Evolutionary conservation across 2,113 vertebrate genomes (phyloP), one percentile per base, ranked within the genome.

Genomic region (Gila orcuttii): DNA sequence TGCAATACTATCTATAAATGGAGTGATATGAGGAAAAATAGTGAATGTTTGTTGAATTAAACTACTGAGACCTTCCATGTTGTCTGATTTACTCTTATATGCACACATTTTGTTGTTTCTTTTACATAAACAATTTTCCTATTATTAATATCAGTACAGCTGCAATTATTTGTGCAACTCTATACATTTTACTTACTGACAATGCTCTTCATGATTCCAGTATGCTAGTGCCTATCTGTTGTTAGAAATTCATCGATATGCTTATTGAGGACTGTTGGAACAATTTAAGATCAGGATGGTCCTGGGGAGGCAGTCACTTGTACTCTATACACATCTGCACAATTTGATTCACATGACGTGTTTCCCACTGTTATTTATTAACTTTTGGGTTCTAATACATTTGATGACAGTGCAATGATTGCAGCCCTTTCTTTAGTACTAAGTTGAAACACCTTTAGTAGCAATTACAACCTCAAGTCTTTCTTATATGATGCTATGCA

Each of bases 31-130:
- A 50, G 60, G 42, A 59, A 66, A 82, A 69, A 50, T 28, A 82
- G 25, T 82, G 45, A 66, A 25, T 50, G 15, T 50, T 69, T 64
- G 71, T 82, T 68, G 21, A 69, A 82, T 23, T 50, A 64, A 68
- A 68, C 66, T 66, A 64, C 42, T 33, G 60, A 68, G 47, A 66
- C 17, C 19, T 45, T 68, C 25, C 23, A 21, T 69, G 13, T 68
- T 79, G 42, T 50, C 62, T 82, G 42, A 25, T 79, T 79, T 79
- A 6, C 15, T 31, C 11, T 57, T 79, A 25, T 13, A 57, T 57
- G 55, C 52, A 21, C 59, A 28, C 42, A 4, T 7, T 10, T 9
- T 21, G 23, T 33, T 39, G 11, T 23, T 42, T 6, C 45, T 2
- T 25, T 2, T 8, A 75, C n/a, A 25, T 28, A 50, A 47, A 15